Evolutionary conservation across 2,888 invertebrate species (phyloP), one percentile per base, ranked within the genome.

Genomic region (Phania funesta): DNA sequence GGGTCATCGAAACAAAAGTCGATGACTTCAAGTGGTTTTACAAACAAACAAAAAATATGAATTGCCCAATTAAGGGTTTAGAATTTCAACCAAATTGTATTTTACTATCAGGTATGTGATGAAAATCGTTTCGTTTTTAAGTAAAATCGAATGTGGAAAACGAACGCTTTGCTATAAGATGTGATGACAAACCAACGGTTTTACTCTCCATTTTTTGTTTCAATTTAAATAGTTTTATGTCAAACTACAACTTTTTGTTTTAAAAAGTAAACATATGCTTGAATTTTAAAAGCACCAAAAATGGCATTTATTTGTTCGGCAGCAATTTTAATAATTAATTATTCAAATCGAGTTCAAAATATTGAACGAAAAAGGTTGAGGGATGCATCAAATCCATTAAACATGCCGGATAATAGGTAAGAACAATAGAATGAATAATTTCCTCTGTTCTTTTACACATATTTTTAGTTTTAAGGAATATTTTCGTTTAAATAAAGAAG

Each of bases 141-240:
- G 26, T 56, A 20, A 35, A 35, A 35, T 52, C 52, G 13, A 54
- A 54, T 29, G n/a, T 29, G 29, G 3, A 54, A 54, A 54, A n/a
- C 26, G 29, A 29, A 54, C 52, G 52, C 16, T 29, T 54, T 54
- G 26, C 11, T 54, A 16, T 54, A 6, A 29, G 29, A 22, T 58
- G 58, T 58, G 38, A 58, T 58, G 20, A 38, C 35, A 58, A 58
- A 13, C 58, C 13, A 58, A 22, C 58, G 35, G n/a, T 58, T 58
- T 58, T 18, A 58, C 20, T 38, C 38, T 35, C 35, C 58, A 58
- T 29, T 58, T 26, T 58, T 38, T 56, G 56, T 56, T 56, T 56
- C 56, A 16, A 35, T 35, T 35, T 20, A 35, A 38, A 35, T 26
- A 26, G 32, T 32, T 32, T 32, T 9, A 32, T 32, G 32, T 32